A percentile compares a stretch with the other conserved stretches of the same genome.
phyloP scores from a whole-genome alignment of 2,888 invertebrate species.

The Drosophila fungiperda region DNA sequence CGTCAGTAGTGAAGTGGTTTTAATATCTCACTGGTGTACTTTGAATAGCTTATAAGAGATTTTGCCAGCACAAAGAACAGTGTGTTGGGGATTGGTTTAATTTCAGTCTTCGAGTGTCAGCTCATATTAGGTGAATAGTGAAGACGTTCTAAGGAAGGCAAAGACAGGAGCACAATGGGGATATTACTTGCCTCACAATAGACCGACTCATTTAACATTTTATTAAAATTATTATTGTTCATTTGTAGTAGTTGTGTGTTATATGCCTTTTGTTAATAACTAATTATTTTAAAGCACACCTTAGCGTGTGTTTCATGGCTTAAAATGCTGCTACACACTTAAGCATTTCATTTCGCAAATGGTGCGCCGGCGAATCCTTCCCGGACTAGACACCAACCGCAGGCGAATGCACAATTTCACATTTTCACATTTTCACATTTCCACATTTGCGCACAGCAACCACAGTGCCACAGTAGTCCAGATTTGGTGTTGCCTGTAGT shows the following conservation, averaged over 20 bases:
- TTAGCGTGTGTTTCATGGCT: not conserved
- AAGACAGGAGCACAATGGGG: too few species aligned
- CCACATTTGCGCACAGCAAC: slow-evolving; percentile 6
- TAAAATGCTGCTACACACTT: slow-evolving; percentile 21
- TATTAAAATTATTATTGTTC: not conserved
- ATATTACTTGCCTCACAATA: not conserved
- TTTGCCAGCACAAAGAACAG: slow-evolving; percentile 3
- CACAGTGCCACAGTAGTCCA: slow-evolving; percentile 2
- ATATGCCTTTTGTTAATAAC: not conserved
- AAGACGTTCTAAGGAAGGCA: not conserved
- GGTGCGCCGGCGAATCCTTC: slow-evolving; percentile 32
- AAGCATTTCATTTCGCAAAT: slow-evolving; percentile 65
- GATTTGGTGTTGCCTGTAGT: slow-evolving; percentile 22
- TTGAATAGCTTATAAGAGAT: slow-evolving; percentile 16
- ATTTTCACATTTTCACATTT: slow-evolving; percentile 14
- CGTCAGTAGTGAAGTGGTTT: slow-evolving; percentile 19
- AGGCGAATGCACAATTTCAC: slow-evolving; percentile 12
- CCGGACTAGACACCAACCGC: slow-evolving; percentile 8
- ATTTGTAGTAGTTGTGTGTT: too few species aligned
- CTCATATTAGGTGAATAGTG: not conserved
- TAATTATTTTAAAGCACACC: not conserved
- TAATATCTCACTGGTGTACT: slow-evolving; percentile 34
- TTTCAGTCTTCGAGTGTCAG: slow-evolving; percentile 3
- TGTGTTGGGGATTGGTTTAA: not conserved
- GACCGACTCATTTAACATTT: not conserved